A percentile compares a stretch with the other conserved stretches of the same genome.
Evolutionary conservation across 2,797 vertebrate genomes (phyloP).

Genomic region (Cheirogaleus major): DNA sequence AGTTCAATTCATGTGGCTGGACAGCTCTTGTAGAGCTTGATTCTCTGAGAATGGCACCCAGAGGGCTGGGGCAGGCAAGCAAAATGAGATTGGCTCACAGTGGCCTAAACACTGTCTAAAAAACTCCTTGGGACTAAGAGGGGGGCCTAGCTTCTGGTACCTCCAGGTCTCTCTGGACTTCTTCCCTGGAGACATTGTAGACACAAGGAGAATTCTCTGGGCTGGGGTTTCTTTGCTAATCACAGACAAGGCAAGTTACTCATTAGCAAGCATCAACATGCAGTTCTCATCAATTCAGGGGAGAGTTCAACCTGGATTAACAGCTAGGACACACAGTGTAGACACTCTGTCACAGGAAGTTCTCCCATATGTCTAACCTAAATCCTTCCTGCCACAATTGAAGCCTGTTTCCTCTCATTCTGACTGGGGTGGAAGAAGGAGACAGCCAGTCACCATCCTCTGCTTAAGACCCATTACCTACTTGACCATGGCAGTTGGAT

Average conservation of each 20-base stretch:
- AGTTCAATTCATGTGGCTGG: neutral
- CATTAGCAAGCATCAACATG: slow-evolving; percentile 65
- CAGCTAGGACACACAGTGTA: slow-evolving; percentile 24
- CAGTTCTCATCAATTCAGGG: slow-evolving; percentile 61
- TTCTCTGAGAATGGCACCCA: neutral
- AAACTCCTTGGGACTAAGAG: neutral
- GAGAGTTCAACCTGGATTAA: slow-evolving; percentile 73
- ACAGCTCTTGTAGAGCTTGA: neutral
- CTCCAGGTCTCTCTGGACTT: neutral
- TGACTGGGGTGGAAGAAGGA: slow-evolving; percentile 34
- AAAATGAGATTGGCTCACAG: neutral
- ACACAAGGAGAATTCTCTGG: neutral
- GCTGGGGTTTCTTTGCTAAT: slow-evolving; percentile 33
- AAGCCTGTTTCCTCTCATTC: slow-evolving; percentile 73
- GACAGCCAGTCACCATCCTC: neutral
- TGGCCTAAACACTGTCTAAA: neutral
- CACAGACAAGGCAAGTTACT: slow-evolving; percentile 53
- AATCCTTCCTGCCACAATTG: slow-evolving; percentile 75
- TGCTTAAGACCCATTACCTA: slow-evolving; percentile 67
- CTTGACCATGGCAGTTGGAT: slow-evolving; percentile 13
- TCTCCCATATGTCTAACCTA: slow-evolving; percentile 72
- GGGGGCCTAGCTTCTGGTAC: neutral
- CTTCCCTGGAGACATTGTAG: slow-evolving; percentile 23
- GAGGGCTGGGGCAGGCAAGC: neutral
- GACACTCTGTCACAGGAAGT: slow-evolving; percentile 72